Evolutionary conservation across 2,797 vertebrate species (phyloP), one percentile per base, ranked within the genome.

Genomic region (Enteromius argenteus): DNA sequence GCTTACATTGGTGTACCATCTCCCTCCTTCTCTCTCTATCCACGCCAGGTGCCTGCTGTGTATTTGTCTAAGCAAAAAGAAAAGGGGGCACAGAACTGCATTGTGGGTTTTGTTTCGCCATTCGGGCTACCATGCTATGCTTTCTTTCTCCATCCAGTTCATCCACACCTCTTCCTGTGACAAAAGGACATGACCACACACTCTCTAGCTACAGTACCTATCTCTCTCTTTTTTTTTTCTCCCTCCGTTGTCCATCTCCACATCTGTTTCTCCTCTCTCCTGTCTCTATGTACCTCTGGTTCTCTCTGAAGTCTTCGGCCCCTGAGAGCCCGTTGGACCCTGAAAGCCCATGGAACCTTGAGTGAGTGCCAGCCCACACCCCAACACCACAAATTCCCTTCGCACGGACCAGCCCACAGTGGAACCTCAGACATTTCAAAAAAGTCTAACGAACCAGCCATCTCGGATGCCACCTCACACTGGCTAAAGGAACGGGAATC

Each of bases 251-350:
- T 92, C 89, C 89, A 88, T 94, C 94, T 94, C 91, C 90, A 93
- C 94, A 94, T 94, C 91, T 94, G 80, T 96, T 90, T 95, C 94
- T 95, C 91, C 93, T 90, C 92, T 94, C 89, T 91, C 93, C 92
- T 96, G 88, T 95, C 91, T 94, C 89, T 95, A 66, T 95, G 90
- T 96, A 91, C 94, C 91, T 94, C 91, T 91, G 88, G 81, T 93
- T 87, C 86, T 95, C 91, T 93, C 89, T 94, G 92, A 96, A 96
- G 95, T 94, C 95, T 92, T 93, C 94, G 35, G 92, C 92, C 92
- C 92, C 92, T 0, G 94, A 95, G 95, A 95, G 94, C 91, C 94
- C 94, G 91, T 92, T 94, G 94, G 95, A 92, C 91, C 94, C 95
- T 69, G 60, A 84, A 84, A 94, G 90, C 93, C 95, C 95, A 77